Base-by-base conservation (phyloP, 2,888 invertebrate species). In the Nysson spinosus region DNA sequence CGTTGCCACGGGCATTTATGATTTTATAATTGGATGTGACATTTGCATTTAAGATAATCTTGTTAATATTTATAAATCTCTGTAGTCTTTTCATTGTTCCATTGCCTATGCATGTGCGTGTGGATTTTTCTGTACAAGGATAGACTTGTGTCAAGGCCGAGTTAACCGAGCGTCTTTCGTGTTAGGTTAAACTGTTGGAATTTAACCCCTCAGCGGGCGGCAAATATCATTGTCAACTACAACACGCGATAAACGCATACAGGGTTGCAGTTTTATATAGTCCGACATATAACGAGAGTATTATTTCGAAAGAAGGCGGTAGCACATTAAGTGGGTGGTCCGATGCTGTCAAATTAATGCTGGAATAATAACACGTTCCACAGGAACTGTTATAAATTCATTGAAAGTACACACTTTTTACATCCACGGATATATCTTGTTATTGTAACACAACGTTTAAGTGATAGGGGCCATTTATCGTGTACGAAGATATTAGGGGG, bases 301-400 rank as follows among this genome's bases (percentile, higher is more conserved):
- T n/a, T 40, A 44, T 26, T 1, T 12, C 20, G n/a, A 4, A 26
- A 14, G 40, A 28, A 7, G 24, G 37, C 6, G 30, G 24, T 40
- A 28, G 5, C 22, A 26, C 32, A 51, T 60, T 46, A 51, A 51
- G 17, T 35, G 14, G 60, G 28, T 46, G 60, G 54, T 19, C 11
- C 51, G 1, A 9, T 1, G 22, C 37, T 26, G 51, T 60, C 40
- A 46, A 60, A 60, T 60, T 51, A 60, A 62, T 7, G 39, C 50
- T 50, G 46, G 51, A 11, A 44, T 44, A 44, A 40, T 62, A 58
- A 20, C 32, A 58, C 49, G 24, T 9, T 40, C 17, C 6, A 24
- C 6, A 39, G 12, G 9, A 11, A 34, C 43, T 32, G 22, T 20
- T 39, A 43, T 19, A 2, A 60, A 44, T 61, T 57, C 39, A 44